Conservation (phyloP, 2,888 invertebrate genomes). For the Rhogogaster chlorosoma region DNA sequence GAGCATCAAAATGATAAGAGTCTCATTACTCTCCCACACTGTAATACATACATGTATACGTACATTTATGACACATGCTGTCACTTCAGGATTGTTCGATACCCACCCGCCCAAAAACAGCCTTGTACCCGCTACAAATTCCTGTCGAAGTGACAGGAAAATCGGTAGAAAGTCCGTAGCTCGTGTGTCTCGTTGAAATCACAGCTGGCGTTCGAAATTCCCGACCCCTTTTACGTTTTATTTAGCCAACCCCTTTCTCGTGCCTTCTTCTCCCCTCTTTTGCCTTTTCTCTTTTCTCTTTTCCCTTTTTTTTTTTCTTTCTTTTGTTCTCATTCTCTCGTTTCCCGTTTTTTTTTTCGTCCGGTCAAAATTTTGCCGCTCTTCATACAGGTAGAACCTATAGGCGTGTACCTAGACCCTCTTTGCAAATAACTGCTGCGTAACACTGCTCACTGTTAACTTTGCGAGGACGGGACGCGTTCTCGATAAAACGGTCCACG, state of each 20-base stretch:
- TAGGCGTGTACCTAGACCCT: background rate
- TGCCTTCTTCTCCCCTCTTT: background rate
- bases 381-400: background rate
- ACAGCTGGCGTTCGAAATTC: slow-evolving; percentile 42
- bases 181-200: slow-evolving; percentile 45
- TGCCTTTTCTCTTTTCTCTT: background rate
- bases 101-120: background rate
- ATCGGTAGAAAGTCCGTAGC: slow-evolving; percentile 10
- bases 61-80: background rate
- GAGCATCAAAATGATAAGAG: slow-evolving; percentile 24
- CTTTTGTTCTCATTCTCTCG: background rate
- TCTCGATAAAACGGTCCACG: slow-evolving; percentile 36
- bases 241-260: slow-evolving; percentile 38
- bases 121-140: background rate
- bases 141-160: background rate
- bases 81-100: background rate
- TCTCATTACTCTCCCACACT: background rate
- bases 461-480: background rate
- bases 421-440: slow-evolving; percentile 36
- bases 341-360: background rate
- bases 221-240: slow-evolving; percentile 35
- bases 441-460: slow-evolving; percentile 9
- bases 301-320: background rate
- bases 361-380: background rate
- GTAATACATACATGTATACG: background rate